Conservation (phyloP, 2,797 vertebrate species). For the Knipowitschia caucasica region DNA sequence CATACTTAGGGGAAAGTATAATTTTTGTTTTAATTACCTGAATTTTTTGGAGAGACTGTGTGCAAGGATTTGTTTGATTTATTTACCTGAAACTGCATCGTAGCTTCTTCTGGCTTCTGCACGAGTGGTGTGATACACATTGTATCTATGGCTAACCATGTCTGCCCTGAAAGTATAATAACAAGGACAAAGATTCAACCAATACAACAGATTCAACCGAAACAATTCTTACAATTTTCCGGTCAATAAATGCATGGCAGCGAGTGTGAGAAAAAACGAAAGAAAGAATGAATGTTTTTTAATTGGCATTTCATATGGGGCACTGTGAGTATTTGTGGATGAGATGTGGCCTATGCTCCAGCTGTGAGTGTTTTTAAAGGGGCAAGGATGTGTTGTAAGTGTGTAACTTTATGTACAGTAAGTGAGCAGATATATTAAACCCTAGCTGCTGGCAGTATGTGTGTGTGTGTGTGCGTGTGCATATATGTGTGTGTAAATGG, state of each 20-base stretch:
- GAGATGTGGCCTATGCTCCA: constrained; percentile 70
- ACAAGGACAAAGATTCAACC: not conserved
- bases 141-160: constrained; percentile 50
- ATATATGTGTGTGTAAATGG: constrained; percentile 59
- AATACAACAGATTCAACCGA: not conserved
- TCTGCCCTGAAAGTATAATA: constrained; percentile 54
- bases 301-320: constrained; percentile 64
- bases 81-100: constrained; percentile 51
- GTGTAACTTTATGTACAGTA: constrained; percentile 47
- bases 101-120: constrained; percentile 50
- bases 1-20: constrained; percentile 58
- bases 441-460: constrained; percentile 35
- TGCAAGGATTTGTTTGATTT: not conserved
- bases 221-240: not conserved
- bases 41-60: constrained; percentile 15
- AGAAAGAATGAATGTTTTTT: constrained; percentile 52
- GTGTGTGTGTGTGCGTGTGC: constrained; percentile 34
- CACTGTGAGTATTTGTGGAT: constrained; percentile 69
- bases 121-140: constrained; percentile 29
- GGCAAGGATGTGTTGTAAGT: constrained; percentile 31
- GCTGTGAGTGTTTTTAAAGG: constrained; percentile 62
- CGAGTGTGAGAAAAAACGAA: not conserved
- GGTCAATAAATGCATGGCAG: not conserved
- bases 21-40: constrained; percentile 51
- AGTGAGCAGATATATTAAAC: constrained; percentile 51